Percentiles rank a stretch among this genome's conserved stretches.
Conservation (phyloP, 2,113 vertebrate species). For the Turdus rufiventris region DNA sequence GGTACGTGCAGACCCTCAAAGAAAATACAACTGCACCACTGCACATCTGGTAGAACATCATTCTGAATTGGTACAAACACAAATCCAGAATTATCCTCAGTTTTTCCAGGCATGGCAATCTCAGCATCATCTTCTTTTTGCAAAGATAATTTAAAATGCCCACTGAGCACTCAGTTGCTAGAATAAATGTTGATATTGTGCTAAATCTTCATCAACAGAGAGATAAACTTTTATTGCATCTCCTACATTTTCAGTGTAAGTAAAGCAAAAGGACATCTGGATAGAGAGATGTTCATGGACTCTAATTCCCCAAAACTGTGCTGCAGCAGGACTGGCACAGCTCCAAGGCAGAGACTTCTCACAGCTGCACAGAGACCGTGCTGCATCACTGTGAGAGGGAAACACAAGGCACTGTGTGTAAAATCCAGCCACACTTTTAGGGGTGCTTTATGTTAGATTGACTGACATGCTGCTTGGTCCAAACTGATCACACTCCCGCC, state of each 20-base stretch:
- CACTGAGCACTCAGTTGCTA: background rate
- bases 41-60: background rate
- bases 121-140: background rate
- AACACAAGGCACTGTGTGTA: background rate
- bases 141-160: background rate
- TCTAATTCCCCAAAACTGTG: background rate
- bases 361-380: background rate
- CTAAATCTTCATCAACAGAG: background rate
- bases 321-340: background rate
- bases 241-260: background rate
- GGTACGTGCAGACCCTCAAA: background rate
- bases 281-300: background rate
- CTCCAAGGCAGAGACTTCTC: background rate
- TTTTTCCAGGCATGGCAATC: background rate
- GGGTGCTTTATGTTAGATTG: fast-evolving
- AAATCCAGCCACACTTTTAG: background rate
- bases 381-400: background rate
- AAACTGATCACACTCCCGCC: background rate
- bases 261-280: background rate
- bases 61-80: background rate
- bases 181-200: background rate
- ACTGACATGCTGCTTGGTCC: background rate
- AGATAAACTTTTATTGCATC: background rate
- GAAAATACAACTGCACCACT: background rate
- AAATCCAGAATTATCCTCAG: background rate